Evolutionary conservation across 2,888 invertebrate genomes (phyloP).

Genomic region (Epinotia ramella): DNA sequence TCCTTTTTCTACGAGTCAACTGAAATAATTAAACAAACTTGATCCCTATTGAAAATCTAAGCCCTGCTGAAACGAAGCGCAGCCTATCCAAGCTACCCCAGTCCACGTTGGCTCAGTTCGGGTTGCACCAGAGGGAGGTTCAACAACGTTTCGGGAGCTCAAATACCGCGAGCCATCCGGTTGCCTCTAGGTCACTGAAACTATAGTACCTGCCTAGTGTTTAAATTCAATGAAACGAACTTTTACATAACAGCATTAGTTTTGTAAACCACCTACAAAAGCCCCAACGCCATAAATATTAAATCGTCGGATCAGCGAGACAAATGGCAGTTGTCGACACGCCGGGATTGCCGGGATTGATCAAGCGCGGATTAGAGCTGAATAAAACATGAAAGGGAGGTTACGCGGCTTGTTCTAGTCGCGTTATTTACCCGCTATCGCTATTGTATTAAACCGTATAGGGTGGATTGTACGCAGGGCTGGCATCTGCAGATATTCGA

Average conservation of each 20-base stretch:
- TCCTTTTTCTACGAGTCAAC: too few species aligned
- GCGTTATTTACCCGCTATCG: conserved; percentile 28
- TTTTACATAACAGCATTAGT: background rate
- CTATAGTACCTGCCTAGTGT: too few species aligned
- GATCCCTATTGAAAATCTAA: too few species aligned
- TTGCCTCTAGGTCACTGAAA: too few species aligned
- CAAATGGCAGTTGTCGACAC: conserved; percentile 33
- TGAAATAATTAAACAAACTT: too few species aligned
- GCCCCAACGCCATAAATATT: conserved; percentile 23
- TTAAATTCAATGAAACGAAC: background rate
- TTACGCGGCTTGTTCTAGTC: conserved; percentile 23
- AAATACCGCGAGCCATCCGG: too few species aligned
- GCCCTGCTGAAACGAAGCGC: too few species aligned
- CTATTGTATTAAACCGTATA: conserved; percentile 15
- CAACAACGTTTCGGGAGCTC: too few species aligned
- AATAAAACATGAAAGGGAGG: conserved; percentile 37
- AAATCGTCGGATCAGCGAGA: conserved; percentile 24
- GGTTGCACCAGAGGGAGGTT: too few species aligned
- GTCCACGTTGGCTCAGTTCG: too few species aligned
- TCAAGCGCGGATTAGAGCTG: conserved; percentile 25
- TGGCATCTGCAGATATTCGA: background rate
- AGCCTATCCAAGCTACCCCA: too few species aligned
- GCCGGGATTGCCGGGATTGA: conserved; percentile 35
- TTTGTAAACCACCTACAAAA: conserved; percentile 14
- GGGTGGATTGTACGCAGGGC: conserved; percentile 6